A percentile compares a stretch with the other conserved stretches of the same genome.
Conservation (phyloP, 2,888 invertebrate genomes). For the Baronia brevicornis region DNA sequence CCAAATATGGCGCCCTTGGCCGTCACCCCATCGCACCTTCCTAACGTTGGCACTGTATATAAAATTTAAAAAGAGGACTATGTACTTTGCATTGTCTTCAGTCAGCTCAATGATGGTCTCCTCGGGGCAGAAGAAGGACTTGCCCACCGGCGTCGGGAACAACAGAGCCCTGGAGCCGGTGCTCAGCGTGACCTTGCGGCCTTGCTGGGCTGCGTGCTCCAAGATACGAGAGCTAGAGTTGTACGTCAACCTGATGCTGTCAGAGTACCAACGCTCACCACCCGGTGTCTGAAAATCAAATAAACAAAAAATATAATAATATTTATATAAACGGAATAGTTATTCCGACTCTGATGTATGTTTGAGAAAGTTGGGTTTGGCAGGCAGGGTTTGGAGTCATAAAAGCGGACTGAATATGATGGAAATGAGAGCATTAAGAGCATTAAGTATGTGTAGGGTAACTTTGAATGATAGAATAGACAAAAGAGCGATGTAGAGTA, state of each 20-base stretch:
- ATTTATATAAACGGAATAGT: background rate
- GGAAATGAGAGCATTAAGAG: too few relatives aligned
- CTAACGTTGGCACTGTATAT: too few relatives aligned
- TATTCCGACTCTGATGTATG: too few relatives aligned
- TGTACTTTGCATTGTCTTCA: conserved; percentile 63
- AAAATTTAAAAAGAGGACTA: background rate
- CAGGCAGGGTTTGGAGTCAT: too few relatives aligned
- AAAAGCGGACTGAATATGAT: too few relatives aligned
- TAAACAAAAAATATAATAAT: background rate
- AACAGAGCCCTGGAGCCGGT: conserved; percentile 78
- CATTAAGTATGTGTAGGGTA: too few relatives aligned
- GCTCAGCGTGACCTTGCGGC: conserved; percentile 66
- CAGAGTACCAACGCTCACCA: conserved; percentile 92
- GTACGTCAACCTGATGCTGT: conserved; percentile 83
- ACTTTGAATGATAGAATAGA: too few relatives aligned
- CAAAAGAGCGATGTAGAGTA: too few relatives aligned
- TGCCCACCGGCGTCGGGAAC: conserved; percentile 91
- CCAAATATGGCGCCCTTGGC: too few relatives aligned
- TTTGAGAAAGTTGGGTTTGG: too few relatives aligned
- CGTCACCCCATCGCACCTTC: too few relatives aligned
- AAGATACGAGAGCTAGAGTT: conserved; percentile 78
- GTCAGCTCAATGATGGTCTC: conserved; percentile 80
- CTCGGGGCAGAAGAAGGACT: conserved; percentile 85
- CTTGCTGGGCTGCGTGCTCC: conserved; percentile 76
- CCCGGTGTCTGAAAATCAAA: conserved; percentile 82